phyloP scores from a whole-genome alignment of 1,140 invertebrate genomes.

The Pentalonia nigronervosa region DNA sequence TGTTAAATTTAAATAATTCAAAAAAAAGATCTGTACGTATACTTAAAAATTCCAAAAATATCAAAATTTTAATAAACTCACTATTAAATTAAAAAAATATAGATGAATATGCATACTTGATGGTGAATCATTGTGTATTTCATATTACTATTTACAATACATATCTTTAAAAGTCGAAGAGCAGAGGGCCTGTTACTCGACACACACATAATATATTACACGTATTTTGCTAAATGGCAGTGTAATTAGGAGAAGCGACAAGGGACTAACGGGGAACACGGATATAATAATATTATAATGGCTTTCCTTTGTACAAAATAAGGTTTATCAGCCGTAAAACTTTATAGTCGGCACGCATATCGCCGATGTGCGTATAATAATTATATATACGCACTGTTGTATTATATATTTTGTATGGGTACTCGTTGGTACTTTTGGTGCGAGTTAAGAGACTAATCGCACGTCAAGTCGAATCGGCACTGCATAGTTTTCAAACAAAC shows the following conservation, averaged over 20 bases:
- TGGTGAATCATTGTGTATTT: neutral
- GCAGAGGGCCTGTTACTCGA: neutral
- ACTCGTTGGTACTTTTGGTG: neutral
- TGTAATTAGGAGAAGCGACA: constrained; percentile 6
- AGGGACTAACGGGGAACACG: neutral
- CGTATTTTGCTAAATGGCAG: neutral
- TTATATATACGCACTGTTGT: neutral
- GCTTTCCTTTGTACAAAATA: constrained; percentile 28
- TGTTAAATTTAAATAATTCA: neutral
- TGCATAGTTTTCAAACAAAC: neutral
- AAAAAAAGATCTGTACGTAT: neutral
- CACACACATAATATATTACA: neutral
- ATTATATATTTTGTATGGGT: neutral
- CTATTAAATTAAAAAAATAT: neutral
- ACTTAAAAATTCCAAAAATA: neutral
- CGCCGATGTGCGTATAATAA: neutral
- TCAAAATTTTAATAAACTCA: neutral
- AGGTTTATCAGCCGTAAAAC: constrained; percentile 44
- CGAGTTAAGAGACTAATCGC: constrained; percentile 6
- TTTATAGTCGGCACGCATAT: neutral
- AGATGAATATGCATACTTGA: neutral
- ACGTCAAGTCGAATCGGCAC: neutral
- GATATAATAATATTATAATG: constrained; percentile 26
- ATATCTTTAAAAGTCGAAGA: neutral
- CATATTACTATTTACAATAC: no score